Percentiles rank a stretch among this genome's conserved stretches.
Conservation (phyloP, 2,113 vertebrate species). For the Carollia perspicillata region DNA sequence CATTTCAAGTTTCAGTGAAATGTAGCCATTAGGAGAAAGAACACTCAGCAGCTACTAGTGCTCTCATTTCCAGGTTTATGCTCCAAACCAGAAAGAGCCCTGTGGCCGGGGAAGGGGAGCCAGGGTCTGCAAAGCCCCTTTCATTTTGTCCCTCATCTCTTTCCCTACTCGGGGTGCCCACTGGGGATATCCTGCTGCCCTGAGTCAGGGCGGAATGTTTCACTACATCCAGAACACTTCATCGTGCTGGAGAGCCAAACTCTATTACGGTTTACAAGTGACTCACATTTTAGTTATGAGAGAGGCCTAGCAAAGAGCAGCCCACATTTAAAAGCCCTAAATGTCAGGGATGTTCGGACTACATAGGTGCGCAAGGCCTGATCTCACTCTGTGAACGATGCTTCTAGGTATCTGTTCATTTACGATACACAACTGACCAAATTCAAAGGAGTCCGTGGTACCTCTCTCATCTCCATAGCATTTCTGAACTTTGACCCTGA, state of each 20-base stretch:
- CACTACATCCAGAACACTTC: conserved; percentile 85
- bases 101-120: conserved; percentile 23
- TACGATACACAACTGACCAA: background rate
- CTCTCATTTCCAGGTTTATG: background rate
- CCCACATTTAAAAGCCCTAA: conserved; percentile 82
- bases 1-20: background rate
- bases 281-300: conserved; percentile 84
- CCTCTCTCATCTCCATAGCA: background rate
- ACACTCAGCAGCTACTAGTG: background rate
- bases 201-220: conserved; percentile 82
- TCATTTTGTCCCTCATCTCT: background rate
- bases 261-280: conserved; percentile 81
- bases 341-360: conserved; percentile 80
- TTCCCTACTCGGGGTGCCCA: conserved; percentile 72
- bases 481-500: background rate
- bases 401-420: conserved; percentile 45
- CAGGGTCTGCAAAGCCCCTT: conserved; percentile 43
- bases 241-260: conserved; percentile 82
- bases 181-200: conserved; percentile 75
- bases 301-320: conserved; percentile 80
- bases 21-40: background rate
- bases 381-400: background rate
- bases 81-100: background rate
- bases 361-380: conserved; percentile 27
- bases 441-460: background rate